phyloP scores from a whole-genome alignment of 1,140 invertebrate species.

The Thaumetopoea pityocampa region DNA sequence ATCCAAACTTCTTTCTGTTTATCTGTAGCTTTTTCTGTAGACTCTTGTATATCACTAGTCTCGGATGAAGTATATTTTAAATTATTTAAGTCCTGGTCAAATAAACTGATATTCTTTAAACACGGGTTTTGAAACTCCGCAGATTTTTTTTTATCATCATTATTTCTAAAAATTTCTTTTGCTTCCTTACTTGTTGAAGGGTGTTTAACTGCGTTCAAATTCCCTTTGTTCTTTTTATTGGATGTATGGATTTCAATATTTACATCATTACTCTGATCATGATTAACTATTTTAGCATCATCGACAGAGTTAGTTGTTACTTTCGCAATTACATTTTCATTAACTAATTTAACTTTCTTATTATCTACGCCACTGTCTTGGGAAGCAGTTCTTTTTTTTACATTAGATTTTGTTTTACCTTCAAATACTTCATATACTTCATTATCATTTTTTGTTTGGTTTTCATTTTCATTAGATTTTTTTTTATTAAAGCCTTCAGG shows the following conservation, averaged over 20 bases:
- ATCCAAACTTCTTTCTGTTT: constrained; percentile 1
- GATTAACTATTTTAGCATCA: not conserved
- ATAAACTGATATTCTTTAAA: constrained; percentile 50
- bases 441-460: not conserved
- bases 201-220: not conserved
- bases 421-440: not conserved
- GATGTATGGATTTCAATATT: too few relatives aligned
- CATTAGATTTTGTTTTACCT: not conserved
- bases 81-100: constrained; percentile 36
- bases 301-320: not conserved
- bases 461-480: not conserved
- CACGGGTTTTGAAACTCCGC: constrained; percentile 40
- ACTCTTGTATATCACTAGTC: constrained; percentile 6
- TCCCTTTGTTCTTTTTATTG: too few relatives aligned
- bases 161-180: not conserved
- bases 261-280: not conserved
- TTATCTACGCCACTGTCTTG: not conserved
- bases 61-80: constrained; percentile 37
- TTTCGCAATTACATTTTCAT: not conserved
- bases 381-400: constrained; percentile 15
- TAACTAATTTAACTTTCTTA: constrained; percentile 5
- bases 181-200: constrained; percentile 8
- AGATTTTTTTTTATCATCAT: not conserved
- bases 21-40: constrained; percentile 6
- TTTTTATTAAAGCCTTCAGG: constrained; percentile 46